These are phyloP conservation scores for Caenorhabditis uteleia DNA, from an alignment of 2,888 invertebrate species.

Conservation along the genomic window DNA sequence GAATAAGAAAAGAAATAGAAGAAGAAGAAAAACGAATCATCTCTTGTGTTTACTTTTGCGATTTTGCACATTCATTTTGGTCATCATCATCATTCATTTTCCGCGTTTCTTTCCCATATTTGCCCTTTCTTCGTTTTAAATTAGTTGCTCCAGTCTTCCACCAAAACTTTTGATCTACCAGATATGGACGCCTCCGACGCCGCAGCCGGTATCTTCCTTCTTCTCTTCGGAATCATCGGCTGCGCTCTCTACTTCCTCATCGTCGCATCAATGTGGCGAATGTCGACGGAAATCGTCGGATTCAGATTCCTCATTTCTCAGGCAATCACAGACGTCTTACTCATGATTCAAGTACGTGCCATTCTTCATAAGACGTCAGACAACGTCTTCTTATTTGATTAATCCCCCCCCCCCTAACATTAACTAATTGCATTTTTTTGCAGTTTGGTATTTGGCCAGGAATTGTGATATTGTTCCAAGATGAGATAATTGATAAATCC, in stretches of 20 bases:
- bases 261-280: slow-evolving; percentile 50
- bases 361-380: not conserved
- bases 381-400: not conserved
- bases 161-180: too few relatives aligned
- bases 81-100: too few relatives aligned
- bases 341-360: slow-evolving; percentile 46
- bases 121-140: not conserved
- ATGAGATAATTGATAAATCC: slow-evolving; percentile 44
- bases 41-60: too few relatives aligned
- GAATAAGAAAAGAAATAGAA: too few relatives aligned
- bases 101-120: not conserved
- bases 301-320: slow-evolving; percentile 58
- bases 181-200: slow-evolving; percentile 42
- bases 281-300: slow-evolving; percentile 58
- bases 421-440: slow-evolving; percentile 6
- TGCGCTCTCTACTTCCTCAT: slow-evolving; percentile 52
- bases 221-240: slow-evolving; percentile 53
- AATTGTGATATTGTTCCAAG: slow-evolving; percentile 51
- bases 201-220: slow-evolving; percentile 52
- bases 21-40: too few relatives aligned
- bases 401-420: not conserved
- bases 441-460: slow-evolving; percentile 62
- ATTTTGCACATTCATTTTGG: too few relatives aligned
- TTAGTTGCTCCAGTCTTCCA: not conserved
- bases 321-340: slow-evolving; percentile 53